Base-by-base conservation (phyloP, 2,888 invertebrate genomes). In the Apeira syringaria region DNA sequence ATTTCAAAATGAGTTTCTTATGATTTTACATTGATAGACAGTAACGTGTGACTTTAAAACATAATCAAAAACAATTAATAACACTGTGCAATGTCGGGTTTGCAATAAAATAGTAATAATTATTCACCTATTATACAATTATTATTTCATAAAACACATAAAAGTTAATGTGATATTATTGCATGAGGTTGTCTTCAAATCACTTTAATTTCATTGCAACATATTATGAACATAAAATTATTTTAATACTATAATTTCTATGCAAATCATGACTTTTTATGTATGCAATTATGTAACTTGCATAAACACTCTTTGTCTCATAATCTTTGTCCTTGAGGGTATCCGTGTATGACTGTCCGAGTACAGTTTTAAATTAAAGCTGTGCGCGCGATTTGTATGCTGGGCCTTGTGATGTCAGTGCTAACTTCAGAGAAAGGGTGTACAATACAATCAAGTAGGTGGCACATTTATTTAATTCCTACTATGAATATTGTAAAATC, bases 221-320 rank as follows among this genome's bases (percentile, higher is more conserved):
- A 42, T 41, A 41, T 42, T 39, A 44, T 50, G 27, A 18, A 5
- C 28, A 26, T 29, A 28, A 32, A 37, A n/a, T 25, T 29, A 43
- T 47, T 36, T 41, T 36, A 34, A 31, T 35, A 47, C 31, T 45
- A 42, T 34, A 36, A 42, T 47, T 45, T 40, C 50, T 45, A 47
- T 45, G 49, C 47, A 36, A 47, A 50, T 34, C 12, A 11, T 6
- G 10, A 18, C 13, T 32, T 31, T 31, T 33, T 27, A 41, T 38
- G 33, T 36, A 11, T 20, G 29, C 25, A 26, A 33, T 48, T 53
- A 42, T 40, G 12, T 44, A 53, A 47, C 7, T 20, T 7, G 30
- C 29, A 20, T 32, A 13, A 30, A 32, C 26, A 20, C 28, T 34
- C 43, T 53, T 53, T 53, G 46, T 48, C 37, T 45, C 26, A 15